Evolutionary conservation across 2,797 vertebrate genomes (phyloP).

Genomic region (Borostomias antarcticus): DNA sequence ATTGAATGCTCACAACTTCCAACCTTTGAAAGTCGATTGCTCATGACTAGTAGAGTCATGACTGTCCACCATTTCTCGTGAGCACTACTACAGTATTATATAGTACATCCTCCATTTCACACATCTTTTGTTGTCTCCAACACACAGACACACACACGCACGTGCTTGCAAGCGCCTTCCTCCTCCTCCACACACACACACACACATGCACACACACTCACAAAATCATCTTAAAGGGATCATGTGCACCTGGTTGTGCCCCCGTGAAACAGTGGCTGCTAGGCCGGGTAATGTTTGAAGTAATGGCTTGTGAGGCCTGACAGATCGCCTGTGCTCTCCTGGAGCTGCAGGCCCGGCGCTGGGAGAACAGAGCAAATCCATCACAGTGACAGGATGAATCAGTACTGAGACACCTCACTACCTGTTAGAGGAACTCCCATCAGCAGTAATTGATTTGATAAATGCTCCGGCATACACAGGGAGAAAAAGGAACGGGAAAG

Average conservation of each 20-base stretch:
- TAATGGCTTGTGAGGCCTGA: slow-evolving; percentile 68
- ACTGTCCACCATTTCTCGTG: background rate
- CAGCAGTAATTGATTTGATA: slow-evolving; percentile 70
- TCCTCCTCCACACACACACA: slow-evolving; percentile 14
- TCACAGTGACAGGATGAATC: slow-evolving; percentile 69
- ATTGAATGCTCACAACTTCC: background rate
- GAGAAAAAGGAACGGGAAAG: slow-evolving; percentile 11
- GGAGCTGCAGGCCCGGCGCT: slow-evolving; percentile 26
- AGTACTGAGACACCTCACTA: slow-evolving; percentile 62
- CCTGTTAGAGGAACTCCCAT: slow-evolving; percentile 65
- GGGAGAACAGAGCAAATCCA: slow-evolving; percentile 61
- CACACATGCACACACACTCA: background rate
- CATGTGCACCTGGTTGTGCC: slow-evolving; percentile 36
- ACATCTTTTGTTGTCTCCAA: no score
- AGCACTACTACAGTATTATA: background rate
- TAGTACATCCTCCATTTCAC: background rate
- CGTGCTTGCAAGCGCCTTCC: background rate
- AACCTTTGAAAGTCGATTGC: background rate
- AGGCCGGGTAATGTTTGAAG: slow-evolving; percentile 64
- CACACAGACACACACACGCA: slow-evolving; percentile 10
- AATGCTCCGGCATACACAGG: slow-evolving; percentile 46
- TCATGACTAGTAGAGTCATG: background rate
- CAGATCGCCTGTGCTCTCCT: slow-evolving; percentile 52
- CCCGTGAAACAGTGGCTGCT: slow-evolving; percentile 31
- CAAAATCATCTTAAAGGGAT: slow-evolving; percentile 27